Conservation (phyloP, 2,888 invertebrate species). For the Tigriopus californicus region DNA sequence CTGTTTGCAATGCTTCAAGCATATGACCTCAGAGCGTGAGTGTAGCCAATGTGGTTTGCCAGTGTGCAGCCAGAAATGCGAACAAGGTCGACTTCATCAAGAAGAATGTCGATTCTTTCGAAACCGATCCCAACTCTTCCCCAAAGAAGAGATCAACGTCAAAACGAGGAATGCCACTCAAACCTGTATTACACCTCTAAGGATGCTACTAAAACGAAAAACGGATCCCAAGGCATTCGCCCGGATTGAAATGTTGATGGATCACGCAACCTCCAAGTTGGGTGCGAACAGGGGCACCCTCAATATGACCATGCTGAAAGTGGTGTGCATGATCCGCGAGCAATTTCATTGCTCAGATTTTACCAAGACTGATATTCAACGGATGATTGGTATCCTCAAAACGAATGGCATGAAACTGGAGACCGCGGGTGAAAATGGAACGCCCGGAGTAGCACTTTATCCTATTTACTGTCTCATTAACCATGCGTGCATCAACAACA, state of each 20-base stretch:
- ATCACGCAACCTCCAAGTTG: background rate
- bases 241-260: slow-evolving; percentile 8
- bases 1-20: slow-evolving; percentile 44
- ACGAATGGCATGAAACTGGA: slow-evolving; percentile 16
- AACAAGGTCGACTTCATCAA: slow-evolving; percentile 23
- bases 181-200: slow-evolving; percentile 1
- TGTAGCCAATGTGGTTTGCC: slow-evolving; percentile 1
- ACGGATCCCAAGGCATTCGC: slow-evolving; percentile 4
- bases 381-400: slow-evolving; percentile 13
- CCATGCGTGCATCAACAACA: slow-evolving; percentile 14
- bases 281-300: background rate
- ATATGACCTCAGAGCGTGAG: background rate
- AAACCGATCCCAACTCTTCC: background rate
- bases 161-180: background rate
- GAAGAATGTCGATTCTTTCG: slow-evolving; percentile 30
- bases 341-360: background rate
- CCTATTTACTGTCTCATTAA: slow-evolving; percentile 14
- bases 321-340: background rate
- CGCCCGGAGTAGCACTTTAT: slow-evolving; percentile 12
- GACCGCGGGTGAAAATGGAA: background rate
- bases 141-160: background rate
- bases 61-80: slow-evolving; percentile 5
- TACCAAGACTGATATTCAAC: slow-evolving; percentile 1
- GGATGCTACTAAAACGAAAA: slow-evolving; percentile 6
- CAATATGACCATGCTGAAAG: background rate